A percentile compares a stretch with the other conserved stretches of the same genome.
phyloP scores from a whole-genome alignment of 1,140 invertebrate genomes.

The Caerostris extrusa region DNA sequence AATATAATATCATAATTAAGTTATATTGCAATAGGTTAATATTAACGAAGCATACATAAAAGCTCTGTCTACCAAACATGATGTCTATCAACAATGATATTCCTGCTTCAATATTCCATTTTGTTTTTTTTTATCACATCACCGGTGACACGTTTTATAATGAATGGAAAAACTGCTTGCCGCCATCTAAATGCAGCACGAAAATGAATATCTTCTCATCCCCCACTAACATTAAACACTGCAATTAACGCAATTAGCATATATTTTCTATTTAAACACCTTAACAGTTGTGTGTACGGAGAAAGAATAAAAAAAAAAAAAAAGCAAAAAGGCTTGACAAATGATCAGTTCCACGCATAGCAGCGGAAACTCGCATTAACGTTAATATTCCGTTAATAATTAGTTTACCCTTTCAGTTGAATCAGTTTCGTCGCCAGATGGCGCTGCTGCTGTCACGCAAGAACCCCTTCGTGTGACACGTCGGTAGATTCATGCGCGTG shows the following conservation, averaged over 20 bases:
- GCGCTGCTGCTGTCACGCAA: neutral
- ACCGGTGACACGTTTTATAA: too few relatives aligned
- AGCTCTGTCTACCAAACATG: too few relatives aligned
- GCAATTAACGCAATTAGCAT: neutral
- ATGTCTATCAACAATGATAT: too few relatives aligned
- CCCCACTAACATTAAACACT: neutral
- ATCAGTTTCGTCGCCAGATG: neutral
- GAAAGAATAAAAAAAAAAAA: neutral
- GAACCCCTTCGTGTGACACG: neutral
- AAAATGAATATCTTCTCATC: neutral
- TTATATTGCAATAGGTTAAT: too few relatives aligned
- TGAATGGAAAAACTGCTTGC: neutral
- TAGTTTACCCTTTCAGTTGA: neutral
- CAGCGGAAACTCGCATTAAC: neutral
- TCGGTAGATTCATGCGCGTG: neutral
- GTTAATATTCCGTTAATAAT: slow-evolving; percentile 5
- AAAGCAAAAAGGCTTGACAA: neutral
- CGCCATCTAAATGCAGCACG: neutral
- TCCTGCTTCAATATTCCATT: too few relatives aligned
- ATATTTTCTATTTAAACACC: neutral
- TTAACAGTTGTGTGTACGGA: neutral
- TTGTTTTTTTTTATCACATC: too few relatives aligned
- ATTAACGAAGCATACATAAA: too few relatives aligned
- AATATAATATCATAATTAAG: too few relatives aligned
- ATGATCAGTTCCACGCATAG: slow-evolving; percentile 17